Evolutionary conservation across 2,113 vertebrate species (phyloP), one percentile per base, ranked within the genome.

Genomic region (Silurus asotus): DNA sequence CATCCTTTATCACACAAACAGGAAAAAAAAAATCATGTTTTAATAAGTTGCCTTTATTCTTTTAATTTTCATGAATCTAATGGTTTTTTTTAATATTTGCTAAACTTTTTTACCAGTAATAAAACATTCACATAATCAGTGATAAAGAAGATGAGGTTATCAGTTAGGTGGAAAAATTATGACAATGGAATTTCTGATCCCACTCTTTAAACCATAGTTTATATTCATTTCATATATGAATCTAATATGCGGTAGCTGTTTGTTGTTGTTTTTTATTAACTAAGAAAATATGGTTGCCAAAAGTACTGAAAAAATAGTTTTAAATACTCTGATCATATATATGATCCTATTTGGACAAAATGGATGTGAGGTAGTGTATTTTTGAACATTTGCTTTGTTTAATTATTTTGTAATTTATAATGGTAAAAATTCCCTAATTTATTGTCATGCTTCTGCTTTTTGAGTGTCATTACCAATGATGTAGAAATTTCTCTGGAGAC

Each of bases 1-100:
- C 98, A 99, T 1, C 93, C 98, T 99, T 81, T 81, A 8, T 48
- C 4, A 77, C 67, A 81, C 15, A n/a, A 37, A 37, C 51, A 45
- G 80, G 70, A 49, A 58, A 64, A 49, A 58, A 64, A 83, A 45
- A 70, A 56, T 51, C 14, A 70, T 19, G 37, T 20, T 28, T 28
- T 13, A 79, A 1, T 61, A 79, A 6, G 14, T 23, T 79, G 17
- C 5, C 4, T 56, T 1, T 5, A 23, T 55, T 37, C 0, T 55
- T 51, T 1, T 75, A 14, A 1, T 7, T 28, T 53, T 10, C 7
- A 76, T 64, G 77, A 28, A 49, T n/a, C n/a, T 37, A 20, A 48
- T 8, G 0, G 4, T 11, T 61, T 6, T 61, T 19, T 2, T 9
- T 56, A 13, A 56, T 56, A 9, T 9, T 56, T 5, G 8, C 13